Evolutionary conservation across 2,888 invertebrate genomes (phyloP).

Genomic region (Agriopis marginaria): DNA sequence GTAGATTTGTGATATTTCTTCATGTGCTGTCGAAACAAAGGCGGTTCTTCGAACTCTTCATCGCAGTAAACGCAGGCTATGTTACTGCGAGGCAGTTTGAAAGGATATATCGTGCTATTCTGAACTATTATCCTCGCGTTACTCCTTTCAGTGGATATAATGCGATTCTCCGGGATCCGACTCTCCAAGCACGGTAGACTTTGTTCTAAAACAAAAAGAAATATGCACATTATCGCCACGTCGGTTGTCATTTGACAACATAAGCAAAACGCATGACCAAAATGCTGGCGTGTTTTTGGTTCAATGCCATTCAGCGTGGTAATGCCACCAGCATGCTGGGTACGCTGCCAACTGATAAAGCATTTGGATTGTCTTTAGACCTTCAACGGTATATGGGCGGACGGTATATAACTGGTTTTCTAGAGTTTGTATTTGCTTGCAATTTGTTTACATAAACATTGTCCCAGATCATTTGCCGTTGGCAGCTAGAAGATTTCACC

Average conservation of each 20-base stretch:
- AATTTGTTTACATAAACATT: neutral
- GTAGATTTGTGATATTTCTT: slow-evolving; percentile 22
- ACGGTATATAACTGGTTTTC: no score
- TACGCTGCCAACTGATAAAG: no score
- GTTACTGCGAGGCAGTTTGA: slow-evolving; percentile 71
- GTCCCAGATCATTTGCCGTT: neutral
- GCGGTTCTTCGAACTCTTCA: slow-evolving; percentile 68
- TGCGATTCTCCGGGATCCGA: slow-evolving; percentile 52
- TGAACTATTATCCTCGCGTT: slow-evolving; percentile 77
- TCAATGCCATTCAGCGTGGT: no score
- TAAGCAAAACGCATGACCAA: neutral
- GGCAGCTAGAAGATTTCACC: no score
- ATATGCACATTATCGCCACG: slow-evolving; percentile 39
- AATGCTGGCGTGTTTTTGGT: no score
- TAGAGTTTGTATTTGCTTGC: no score
- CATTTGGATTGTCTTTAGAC: no score
- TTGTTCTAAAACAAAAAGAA: slow-evolving; percentile 81
- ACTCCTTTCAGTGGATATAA: slow-evolving; percentile 8
- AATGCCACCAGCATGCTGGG: no score
- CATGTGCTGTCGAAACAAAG: slow-evolving; percentile 67
- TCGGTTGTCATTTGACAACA: neutral
- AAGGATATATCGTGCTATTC: slow-evolving; percentile 78
- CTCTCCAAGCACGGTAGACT: slow-evolving; percentile 59
- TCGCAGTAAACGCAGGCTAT: slow-evolving; percentile 79
- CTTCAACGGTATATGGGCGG: no score